These are phyloP conservation scores for Rhagonycha fulva DNA, from an alignment of 2,888 invertebrate genomes.

Conservation along the genomic window DNA sequence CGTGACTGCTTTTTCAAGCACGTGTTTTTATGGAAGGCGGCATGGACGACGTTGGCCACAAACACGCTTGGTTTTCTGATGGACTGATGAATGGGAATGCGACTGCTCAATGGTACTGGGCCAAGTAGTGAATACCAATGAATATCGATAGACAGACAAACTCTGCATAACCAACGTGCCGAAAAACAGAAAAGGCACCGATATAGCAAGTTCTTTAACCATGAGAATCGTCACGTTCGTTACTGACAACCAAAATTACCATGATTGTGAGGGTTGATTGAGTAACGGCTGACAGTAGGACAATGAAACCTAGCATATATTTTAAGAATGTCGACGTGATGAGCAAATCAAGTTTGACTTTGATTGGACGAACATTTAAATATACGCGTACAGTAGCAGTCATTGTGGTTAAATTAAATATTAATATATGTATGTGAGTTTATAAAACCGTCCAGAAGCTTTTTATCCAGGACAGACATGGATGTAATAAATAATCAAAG, in stretches of 20 bases:
- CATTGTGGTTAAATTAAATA: conserved; percentile 1
- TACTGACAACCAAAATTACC: conserved; percentile 43
- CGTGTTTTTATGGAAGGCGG: conserved; percentile 47
- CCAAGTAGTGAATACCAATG: conserved; percentile 45
- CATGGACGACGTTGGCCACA: conserved; percentile 31
- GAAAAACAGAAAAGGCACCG: conserved; percentile 37
- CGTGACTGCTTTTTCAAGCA: conserved; percentile 52
- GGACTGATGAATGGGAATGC: conserved; percentile 48
- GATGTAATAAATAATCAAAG: conserved; percentile 28
- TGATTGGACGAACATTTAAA: conserved; percentile 29
- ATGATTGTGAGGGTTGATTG: conserved; percentile 49
- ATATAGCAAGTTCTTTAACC: conserved; percentile 24
- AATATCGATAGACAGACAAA: conserved; percentile 36
- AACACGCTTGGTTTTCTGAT: conserved; percentile 34
- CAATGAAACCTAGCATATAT: conserved; percentile 45
- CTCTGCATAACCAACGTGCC: conserved; percentile 33
- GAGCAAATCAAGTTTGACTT: conserved; percentile 37
- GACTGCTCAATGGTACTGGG: conserved; percentile 42
- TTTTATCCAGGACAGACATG: conserved; percentile 28
- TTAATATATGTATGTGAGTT: conserved; percentile 6
- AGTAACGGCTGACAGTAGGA: conserved; percentile 53
- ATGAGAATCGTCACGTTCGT: conserved; percentile 37
- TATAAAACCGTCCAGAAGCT: conserved; percentile 18
- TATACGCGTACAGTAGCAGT: conserved; percentile 14
- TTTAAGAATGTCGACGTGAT: conserved; percentile 49